Evolutionary conservation across 2,888 invertebrate genomes (phyloP).

Genomic region (Beris chalybata): DNA sequence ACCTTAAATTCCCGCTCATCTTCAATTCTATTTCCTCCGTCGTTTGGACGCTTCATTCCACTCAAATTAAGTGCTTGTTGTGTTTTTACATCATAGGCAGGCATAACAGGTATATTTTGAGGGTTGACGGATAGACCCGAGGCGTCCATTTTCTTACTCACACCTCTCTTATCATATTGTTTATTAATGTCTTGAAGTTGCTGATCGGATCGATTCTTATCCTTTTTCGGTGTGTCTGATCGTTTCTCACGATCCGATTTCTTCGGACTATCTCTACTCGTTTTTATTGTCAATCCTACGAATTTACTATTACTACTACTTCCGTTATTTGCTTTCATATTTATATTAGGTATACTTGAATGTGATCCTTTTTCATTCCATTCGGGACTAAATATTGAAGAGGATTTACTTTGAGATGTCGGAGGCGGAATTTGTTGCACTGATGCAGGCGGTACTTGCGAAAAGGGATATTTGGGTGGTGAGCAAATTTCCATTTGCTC

Average conservation of each 20-base stretch:
- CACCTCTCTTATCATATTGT: constrained; percentile 27
- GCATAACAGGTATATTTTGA: constrained; percentile 4
- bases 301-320: constrained; percentile 37
- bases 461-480: constrained; percentile 41
- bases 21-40: constrained; percentile 14
- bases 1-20: constrained; percentile 39
- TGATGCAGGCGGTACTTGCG: constrained; percentile 34
- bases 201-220: constrained; percentile 47
- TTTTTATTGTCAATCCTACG: constrained; percentile 41
- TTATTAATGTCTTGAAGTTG: background rate
- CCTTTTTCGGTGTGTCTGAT: constrained; percentile 50
- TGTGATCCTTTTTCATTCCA: constrained; percentile 49
- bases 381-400: constrained; percentile 55
- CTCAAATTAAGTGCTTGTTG: constrained; percentile 34
- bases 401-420: constrained; percentile 38
- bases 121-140: background rate
- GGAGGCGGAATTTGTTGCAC: constrained; percentile 38
- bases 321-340: constrained; percentile 31
- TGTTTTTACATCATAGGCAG: constrained; percentile 17
- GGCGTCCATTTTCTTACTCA: constrained; percentile 11
- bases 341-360: constrained; percentile 34
- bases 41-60: constrained; percentile 29
- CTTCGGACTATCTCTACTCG: constrained; percentile 52
- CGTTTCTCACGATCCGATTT: constrained; percentile 44
- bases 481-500: constrained; percentile 45